phyloP scores from a whole-genome alignment of 2,113 vertebrate genomes.

The Pontoporia blainvillei region DNA sequence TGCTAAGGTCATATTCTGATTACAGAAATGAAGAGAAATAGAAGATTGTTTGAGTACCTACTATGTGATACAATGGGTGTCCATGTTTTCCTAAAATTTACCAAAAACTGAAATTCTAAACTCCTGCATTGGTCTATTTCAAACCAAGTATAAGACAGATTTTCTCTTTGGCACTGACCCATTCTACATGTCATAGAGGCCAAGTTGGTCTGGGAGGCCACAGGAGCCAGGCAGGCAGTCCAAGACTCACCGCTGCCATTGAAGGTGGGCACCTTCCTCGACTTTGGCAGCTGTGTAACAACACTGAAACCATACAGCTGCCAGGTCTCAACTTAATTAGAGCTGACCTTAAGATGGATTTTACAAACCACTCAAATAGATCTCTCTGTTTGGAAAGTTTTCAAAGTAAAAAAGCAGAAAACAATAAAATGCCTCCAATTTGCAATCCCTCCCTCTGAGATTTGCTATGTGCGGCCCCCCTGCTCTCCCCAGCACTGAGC shows the following conservation, averaged over 20 bases:
- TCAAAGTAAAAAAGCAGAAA: conserved; percentile 48
- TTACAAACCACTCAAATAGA: conserved; percentile 63
- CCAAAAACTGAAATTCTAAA: background rate
- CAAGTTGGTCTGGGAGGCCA: background rate
- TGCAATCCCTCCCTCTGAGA: conserved; percentile 23
- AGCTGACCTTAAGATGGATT: conserved; percentile 72
- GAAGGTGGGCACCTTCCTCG: background rate
- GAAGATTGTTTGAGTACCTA: background rate
- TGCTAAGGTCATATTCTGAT: background rate
- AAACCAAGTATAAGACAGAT: background rate
- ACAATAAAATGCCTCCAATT: conserved; percentile 57
- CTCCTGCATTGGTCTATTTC: background rate
- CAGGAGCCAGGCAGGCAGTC: background rate
- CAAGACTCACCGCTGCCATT: background rate
- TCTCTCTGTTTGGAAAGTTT: conserved; percentile 56
- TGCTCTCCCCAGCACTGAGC: background rate
- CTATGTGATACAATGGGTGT: background rate
- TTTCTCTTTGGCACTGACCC: background rate
- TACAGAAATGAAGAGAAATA: background rate
- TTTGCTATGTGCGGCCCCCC: background rate
- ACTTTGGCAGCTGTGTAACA: conserved; percentile 27
- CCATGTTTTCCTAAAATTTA: background rate
- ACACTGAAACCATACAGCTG: background rate
- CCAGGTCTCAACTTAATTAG: conserved; percentile 58
- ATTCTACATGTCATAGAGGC: background rate